A percentile compares a stretch with the other conserved stretches of the same genome.
These are phyloP conservation scores for Podiceps cristatus DNA, from an alignment of 2,113 vertebrate genomes.

Conservation along the genomic window DNA sequence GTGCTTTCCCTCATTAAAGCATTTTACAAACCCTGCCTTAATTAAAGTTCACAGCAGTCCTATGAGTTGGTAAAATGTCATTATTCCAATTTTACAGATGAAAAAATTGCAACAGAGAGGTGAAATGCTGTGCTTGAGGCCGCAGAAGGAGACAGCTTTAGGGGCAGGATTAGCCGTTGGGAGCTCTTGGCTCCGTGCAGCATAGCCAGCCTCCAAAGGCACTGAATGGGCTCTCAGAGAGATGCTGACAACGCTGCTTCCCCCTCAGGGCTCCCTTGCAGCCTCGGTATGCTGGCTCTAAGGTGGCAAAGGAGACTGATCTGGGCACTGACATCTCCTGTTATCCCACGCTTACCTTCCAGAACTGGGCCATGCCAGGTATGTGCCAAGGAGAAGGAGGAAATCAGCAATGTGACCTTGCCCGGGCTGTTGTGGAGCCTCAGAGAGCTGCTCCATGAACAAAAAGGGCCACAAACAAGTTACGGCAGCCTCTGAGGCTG, in stretches of 20 bases:
- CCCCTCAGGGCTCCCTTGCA: not conserved
- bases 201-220: not conserved
- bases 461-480: not conserved
- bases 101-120: slow-evolving; percentile 39
- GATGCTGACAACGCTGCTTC: not conserved
- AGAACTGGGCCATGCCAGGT: not conserved
- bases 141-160: not conserved
- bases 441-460: not conserved
- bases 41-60: slow-evolving; percentile 61
- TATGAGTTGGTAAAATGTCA: slow-evolving; percentile 33
- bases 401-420: not conserved
- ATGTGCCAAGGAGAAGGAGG: not conserved
- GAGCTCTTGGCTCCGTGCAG: not conserved
- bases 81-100: slow-evolving; percentile 68
- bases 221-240: not conserved
- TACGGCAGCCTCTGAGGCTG: not conserved
- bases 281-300: not conserved
- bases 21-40: slow-evolving; percentile 35
- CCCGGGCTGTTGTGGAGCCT: not conserved
- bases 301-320: not conserved
- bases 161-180: not conserved
- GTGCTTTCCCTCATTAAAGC: slow-evolving; percentile 54
- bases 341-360: not conserved
- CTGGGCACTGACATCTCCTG: not conserved
- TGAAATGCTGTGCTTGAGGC: slow-evolving; percentile 32